These are phyloP conservation scores for Serinus canaria DNA, from an alignment of 2,113 vertebrate species.

Conservation along the genomic window DNA sequence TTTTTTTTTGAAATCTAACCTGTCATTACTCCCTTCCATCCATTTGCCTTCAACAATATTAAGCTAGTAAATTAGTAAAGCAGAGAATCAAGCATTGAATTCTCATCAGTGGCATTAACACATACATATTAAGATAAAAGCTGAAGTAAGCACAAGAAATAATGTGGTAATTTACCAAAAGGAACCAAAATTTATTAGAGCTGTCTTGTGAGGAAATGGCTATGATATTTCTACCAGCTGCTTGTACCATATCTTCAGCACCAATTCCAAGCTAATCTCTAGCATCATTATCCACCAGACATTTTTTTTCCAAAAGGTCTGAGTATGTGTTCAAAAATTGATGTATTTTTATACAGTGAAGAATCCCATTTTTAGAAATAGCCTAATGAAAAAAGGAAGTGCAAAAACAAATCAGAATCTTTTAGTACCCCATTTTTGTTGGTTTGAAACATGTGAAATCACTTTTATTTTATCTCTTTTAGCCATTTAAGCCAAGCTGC, in stretches of 20 bases:
- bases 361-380: background rate
- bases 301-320: background rate
- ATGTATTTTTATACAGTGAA: background rate
- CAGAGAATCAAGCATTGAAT: background rate
- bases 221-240: constrained; percentile 49
- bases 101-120: background rate
- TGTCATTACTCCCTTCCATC: background rate
- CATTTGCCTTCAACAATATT: background rate
- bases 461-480: background rate
- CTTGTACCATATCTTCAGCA: background rate
- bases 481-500: background rate
- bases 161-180: constrained; percentile 36
- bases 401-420: background rate
- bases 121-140: background rate
- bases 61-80: background rate
- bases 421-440: background rate
- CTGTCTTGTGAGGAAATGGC: constrained; percentile 37
- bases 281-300: constrained; percentile 16
- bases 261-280: constrained; percentile 52
- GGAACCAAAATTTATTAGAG: constrained; percentile 31
- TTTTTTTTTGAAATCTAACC: background rate
- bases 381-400: background rate
- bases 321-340: constrained; percentile 15
- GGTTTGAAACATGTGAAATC: background rate
- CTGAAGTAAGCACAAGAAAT: background rate